Percentiles rank a stretch among this genome's conserved stretches.
phyloP scores from a whole-genome alignment of 2,888 invertebrate genomes.

The Chalcosyrphus nemorum region DNA sequence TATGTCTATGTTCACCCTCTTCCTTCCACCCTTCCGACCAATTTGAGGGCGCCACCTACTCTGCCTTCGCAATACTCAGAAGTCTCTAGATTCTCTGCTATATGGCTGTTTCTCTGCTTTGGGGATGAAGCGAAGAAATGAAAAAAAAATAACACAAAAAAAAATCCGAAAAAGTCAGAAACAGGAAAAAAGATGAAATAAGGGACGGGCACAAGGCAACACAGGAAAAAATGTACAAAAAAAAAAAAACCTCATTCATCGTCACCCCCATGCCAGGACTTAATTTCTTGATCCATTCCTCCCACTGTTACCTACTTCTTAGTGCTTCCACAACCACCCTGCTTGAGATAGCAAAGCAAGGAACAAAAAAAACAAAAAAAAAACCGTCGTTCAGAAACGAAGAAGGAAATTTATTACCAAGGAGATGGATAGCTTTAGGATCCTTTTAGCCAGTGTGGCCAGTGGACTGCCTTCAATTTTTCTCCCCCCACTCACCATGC shows the following conservation, averaged over 20 bases:
- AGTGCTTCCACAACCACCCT: slow-evolving; percentile 51
- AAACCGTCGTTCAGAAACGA: slow-evolving; percentile 41
- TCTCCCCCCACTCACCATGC: neutral
- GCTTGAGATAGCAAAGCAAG: slow-evolving; percentile 53
- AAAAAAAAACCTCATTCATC: slow-evolving; percentile 68
- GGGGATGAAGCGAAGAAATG: slow-evolving; percentile 48
- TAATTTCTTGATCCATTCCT: slow-evolving; percentile 70
- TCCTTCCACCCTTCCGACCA: slow-evolving; percentile 2
- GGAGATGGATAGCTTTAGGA: slow-evolving; percentile 73
- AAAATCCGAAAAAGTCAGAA: slow-evolving; percentile 69
- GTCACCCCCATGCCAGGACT: slow-evolving; percentile 72
- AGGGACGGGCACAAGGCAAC: slow-evolving; percentile 60
- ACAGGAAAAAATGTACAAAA: slow-evolving; percentile 9
- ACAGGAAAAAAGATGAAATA: slow-evolving; percentile 71
- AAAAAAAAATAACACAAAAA: slow-evolving; percentile 26
- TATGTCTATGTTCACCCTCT: slow-evolving; percentile 59
- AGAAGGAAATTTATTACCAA: slow-evolving; percentile 73
- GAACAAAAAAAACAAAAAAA: too few species aligned
- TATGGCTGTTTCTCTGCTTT: slow-evolving; percentile 49
- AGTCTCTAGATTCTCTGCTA: slow-evolving; percentile 60
- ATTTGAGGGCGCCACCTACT: slow-evolving; percentile 5
- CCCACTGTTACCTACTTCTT: slow-evolving; percentile 53
- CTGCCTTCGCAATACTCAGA: slow-evolving; percentile 48
- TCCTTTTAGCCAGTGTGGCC: slow-evolving; percentile 72
- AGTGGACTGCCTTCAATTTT: slow-evolving; percentile 70